Conservation (phyloP, 2,888 invertebrate species). For the Athripsodes cinereus region DNA sequence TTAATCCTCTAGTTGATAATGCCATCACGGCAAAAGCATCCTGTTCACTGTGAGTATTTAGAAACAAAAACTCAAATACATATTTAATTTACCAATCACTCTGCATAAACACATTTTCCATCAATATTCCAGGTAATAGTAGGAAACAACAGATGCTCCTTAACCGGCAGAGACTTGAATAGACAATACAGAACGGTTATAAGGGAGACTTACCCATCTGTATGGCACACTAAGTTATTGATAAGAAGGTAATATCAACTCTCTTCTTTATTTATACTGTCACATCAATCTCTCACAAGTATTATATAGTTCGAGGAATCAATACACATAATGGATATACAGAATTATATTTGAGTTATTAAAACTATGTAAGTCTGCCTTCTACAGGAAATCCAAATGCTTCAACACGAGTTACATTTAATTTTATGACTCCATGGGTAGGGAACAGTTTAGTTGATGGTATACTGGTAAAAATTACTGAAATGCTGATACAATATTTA, state of each 20-base stretch:
- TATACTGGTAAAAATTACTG: neutral
- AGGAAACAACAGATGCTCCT: constrained; percentile 83
- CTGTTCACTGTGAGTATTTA: too few relatives aligned
- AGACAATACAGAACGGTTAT: constrained; percentile 91
- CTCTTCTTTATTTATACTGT: too few relatives aligned
- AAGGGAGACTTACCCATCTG: constrained; percentile 86
- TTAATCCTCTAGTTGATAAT: too few relatives aligned
- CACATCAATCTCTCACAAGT: too few relatives aligned
- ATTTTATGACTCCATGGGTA: too few relatives aligned
- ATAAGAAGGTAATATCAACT: constrained; percentile 59
- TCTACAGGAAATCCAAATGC: too few relatives aligned
- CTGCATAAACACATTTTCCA: too few relatives aligned
- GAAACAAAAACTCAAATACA: too few relatives aligned
- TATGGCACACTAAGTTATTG: constrained; percentile 91
- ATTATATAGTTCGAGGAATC: neutral
- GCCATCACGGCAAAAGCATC: too few relatives aligned
- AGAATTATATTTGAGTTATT: neutral
- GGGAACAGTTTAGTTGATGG: neutral
- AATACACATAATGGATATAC: neutral
- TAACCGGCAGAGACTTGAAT: constrained; percentile 91
- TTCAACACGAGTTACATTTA: too few relatives aligned
- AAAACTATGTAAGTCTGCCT: neutral
- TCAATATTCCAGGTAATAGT: constrained; percentile 70
- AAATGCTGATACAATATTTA: neutral
- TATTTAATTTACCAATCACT: too few relatives aligned